Percentiles rank a stretch among this genome's conserved stretches.
These are phyloP conservation scores for Coelogynopora nodosa DNA, from an alignment of 2,888 invertebrate species.

Conservation along the genomic window DNA sequence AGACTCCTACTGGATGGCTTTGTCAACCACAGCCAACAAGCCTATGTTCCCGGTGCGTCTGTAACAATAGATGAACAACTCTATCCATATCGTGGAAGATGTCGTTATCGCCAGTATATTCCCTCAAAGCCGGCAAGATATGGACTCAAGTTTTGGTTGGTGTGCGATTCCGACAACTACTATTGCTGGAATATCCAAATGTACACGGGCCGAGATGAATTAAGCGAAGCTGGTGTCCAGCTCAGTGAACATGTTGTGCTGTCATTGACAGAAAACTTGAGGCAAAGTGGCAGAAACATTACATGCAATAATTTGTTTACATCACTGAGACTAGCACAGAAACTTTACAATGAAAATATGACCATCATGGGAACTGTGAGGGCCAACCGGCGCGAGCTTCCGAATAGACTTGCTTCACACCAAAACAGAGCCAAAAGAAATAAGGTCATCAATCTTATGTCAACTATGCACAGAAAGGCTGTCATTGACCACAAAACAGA, in stretches of 20 bases:
- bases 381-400: no score
- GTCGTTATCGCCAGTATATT: slow-evolving; percentile 37
- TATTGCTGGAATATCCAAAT: slow-evolving; percentile 35
- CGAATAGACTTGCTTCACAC: no score
- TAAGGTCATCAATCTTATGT: no score
- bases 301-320: no score
- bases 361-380: no score
- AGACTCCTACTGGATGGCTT: not conserved
- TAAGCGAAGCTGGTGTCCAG: slow-evolving; percentile 25
- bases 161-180: slow-evolving; percentile 38
- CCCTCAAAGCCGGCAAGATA: slow-evolving; percentile 35
- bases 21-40: slow-evolving; percentile 30
- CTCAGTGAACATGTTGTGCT: slow-evolving; percentile 36
- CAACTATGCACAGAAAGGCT: no score
- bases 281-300: not conserved
- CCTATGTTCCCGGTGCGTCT: slow-evolving; percentile 32
- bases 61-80: slow-evolving; percentile 20
- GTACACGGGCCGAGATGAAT: not conserved
- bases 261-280: not conserved
- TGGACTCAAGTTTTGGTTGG: slow-evolving; percentile 20
- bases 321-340: no score
- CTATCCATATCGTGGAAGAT: slow-evolving; percentile 33
- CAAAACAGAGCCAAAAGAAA: no score
- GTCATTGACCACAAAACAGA: no score
- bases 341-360: no score